phyloP scores from a whole-genome alignment of 2,888 invertebrate species.

The Aquatica leii region DNA sequence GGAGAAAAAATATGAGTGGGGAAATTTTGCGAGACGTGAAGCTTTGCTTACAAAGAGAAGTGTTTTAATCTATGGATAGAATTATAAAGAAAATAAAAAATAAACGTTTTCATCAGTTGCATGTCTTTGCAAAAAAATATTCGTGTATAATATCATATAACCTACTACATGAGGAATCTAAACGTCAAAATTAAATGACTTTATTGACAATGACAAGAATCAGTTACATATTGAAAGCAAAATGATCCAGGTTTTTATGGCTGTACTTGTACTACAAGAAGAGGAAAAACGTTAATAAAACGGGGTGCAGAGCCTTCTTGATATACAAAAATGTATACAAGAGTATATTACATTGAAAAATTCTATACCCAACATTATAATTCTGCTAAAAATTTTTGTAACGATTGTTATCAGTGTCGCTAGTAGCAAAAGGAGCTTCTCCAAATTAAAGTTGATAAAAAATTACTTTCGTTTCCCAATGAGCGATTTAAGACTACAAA shows the following conservation, averaged over 20 bases:
- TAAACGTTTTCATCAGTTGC: conserved; percentile 24
- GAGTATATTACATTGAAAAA: conserved; percentile 23
- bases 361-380: conserved; percentile 21
- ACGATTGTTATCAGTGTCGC: conserved; percentile 20
- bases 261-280: conserved; percentile 19
- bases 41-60: conserved; percentile 23
- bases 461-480: conserved; percentile 14
- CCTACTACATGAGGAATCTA: conserved; percentile 12
- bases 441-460: conserved; percentile 27
- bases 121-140: conserved; percentile 24
- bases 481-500: conserved; percentile 18
- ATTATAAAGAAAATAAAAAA: conserved; percentile 26
- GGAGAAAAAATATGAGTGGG: conserved; percentile 15
- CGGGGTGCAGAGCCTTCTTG: conserved; percentile 9
- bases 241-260: conserved; percentile 25
- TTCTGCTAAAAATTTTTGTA: conserved; percentile 22
- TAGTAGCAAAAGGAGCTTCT: background rate
- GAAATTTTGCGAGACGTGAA: too few species aligned
- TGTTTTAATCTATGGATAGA: conserved; percentile 19
- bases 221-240: conserved; percentile 25
- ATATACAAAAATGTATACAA: conserved; percentile 24
- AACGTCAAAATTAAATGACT: conserved; percentile 23
- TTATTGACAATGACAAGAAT: conserved; percentile 29
- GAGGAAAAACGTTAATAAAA: conserved; percentile 19
- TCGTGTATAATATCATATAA: conserved; percentile 21